phyloP scores from a whole-genome alignment of 2,797 vertebrate genomes.

The Ceryle rudis region DNA sequence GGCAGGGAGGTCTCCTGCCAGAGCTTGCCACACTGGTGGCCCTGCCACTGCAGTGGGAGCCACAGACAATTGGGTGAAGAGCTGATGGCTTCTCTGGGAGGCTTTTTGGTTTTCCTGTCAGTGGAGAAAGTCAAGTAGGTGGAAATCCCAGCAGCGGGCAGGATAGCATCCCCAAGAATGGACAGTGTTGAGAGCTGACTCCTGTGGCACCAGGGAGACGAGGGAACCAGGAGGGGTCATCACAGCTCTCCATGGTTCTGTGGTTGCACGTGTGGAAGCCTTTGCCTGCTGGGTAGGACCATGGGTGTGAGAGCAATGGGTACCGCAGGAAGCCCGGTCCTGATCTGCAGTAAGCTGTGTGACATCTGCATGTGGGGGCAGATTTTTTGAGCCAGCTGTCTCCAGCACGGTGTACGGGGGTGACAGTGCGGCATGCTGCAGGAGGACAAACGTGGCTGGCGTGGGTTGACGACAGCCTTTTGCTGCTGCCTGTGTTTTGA shows the following conservation, averaged over 20 bases:
- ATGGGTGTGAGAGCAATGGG: too few species aligned
- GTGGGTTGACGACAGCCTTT: background rate
- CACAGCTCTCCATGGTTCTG: accelerated
- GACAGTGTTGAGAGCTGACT: accelerated
- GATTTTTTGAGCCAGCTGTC: background rate
- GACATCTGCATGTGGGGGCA: accelerated
- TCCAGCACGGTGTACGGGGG: accelerated
- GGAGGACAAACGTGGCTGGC: background rate
- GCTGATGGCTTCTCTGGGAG: background rate
- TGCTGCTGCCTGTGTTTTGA: background rate
- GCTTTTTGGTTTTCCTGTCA: background rate
- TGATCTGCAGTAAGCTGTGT: accelerated
- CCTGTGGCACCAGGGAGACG: background rate
- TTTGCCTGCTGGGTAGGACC: background rate
- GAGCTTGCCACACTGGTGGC: background rate
- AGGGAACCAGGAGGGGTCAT: background rate
- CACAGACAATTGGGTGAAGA: background rate
- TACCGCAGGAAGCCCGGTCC: background rate
- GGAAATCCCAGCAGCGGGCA: background rate
- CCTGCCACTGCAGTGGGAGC: background rate
- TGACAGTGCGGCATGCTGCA: accelerated
- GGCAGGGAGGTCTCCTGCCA: background rate
- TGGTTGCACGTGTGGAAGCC: background rate
- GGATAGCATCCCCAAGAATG: background rate
- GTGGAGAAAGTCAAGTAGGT: background rate